A percentile compares a stretch with the other conserved stretches of the same genome.
Conservation (phyloP, 2,113 vertebrate species). For the Tachuris rubrigastra region DNA sequence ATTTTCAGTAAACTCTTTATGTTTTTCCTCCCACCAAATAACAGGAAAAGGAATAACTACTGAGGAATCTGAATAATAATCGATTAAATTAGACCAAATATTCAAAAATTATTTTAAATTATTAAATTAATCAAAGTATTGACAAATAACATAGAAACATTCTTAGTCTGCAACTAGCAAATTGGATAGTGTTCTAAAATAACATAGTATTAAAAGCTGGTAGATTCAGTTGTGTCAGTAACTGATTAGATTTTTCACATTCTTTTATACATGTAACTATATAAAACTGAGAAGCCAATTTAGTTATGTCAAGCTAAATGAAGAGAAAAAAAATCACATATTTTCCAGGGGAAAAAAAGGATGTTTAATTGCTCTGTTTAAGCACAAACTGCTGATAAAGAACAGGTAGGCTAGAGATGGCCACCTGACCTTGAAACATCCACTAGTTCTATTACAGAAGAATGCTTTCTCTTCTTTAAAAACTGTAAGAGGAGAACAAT, state of each 20-base stretch:
- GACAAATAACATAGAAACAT: not conserved
- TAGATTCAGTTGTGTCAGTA: not conserved
- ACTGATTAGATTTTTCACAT: not conserved
- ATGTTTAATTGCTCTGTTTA: not conserved
- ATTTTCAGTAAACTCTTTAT: not conserved
- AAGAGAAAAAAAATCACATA: not conserved
- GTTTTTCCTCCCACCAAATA: not conserved
- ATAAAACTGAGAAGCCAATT: not conserved
- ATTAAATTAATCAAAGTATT: not conserved
- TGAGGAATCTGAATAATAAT: not conserved
- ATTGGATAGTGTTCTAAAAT: not conserved
- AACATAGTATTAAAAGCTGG: not conserved
- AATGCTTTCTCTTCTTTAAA: not conserved
- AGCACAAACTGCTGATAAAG: not conserved
- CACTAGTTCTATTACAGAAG: not conserved
- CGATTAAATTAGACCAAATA: not conserved
- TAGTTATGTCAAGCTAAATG: not conserved
- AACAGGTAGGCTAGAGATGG: not conserved
- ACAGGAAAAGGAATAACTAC: not conserved
- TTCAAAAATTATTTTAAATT: not conserved
- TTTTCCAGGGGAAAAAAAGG: not conserved
- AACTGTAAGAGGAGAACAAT: not conserved
- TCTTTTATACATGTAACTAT: not conserved
- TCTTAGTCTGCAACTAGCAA: not conserved
- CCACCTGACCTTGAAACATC: not conserved